Evolutionary conservation across 2,797 vertebrate species (phyloP), one percentile per base, ranked within the genome.

Genomic region (Salarias fasciatus): DNA sequence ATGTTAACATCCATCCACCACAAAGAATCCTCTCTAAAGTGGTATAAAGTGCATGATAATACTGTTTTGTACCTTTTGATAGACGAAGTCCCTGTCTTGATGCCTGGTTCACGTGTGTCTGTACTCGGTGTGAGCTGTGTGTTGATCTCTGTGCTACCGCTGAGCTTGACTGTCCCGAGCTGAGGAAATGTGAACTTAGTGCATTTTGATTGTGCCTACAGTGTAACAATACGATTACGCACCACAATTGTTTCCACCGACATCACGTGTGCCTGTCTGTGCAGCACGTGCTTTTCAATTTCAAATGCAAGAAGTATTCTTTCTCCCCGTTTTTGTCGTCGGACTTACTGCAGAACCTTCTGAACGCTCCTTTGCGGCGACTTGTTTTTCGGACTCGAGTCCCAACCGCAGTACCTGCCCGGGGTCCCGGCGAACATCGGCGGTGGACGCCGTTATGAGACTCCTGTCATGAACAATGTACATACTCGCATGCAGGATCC

Each of bases 181-280:
- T 57, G 69, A 75, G 51, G 48, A 82, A 76, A 78, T 77, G 83
- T 79, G 75, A 90, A 86, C 66, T 84, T 80, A 36, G 75, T 85
- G 85, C 53, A 54, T 78, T 82, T 80, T 88, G 77, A 89, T 79
- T 76, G 91, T 92, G 88, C 89, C 90, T 92, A 86, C 72, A 81
- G 75, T 88, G 60, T 55, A 75, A 64, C 42, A 48, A 50, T 48
- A 47, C 81, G 67, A 36, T 33, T 74, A 64, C 50, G 30, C 74
- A 69, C 75, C 77, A 79, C 84, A 82, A 78, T 77, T 83, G 82
- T 80, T 78, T 89, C 83, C 83, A 81, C 77, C 77, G 38, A 84
- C 82, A 80, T 92, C 84, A 88, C 83, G 66, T 83, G 87, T 89
- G 87, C 89, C 89, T 87, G 86, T 86, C 82, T 85, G 87, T 88